phyloP scores from a whole-genome alignment of 2,797 vertebrate species.

The Hyperoplus lanceolatus region DNA sequence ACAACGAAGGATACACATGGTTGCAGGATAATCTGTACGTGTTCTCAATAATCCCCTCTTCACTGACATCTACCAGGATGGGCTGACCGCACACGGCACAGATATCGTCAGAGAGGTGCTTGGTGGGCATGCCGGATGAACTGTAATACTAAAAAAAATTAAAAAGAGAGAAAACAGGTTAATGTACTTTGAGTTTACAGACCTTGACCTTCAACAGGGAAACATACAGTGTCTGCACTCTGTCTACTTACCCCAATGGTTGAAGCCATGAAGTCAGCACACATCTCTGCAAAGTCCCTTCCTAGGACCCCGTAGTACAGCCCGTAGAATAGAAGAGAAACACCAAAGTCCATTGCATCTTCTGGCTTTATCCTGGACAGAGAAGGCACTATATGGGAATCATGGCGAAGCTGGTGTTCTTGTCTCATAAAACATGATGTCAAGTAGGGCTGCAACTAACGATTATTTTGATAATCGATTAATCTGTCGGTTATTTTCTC shows the following conservation, averaged over 20 bases:
- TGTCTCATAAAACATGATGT: neutral
- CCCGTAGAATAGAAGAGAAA: conserved; percentile 97
- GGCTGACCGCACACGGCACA: conserved; percentile 98
- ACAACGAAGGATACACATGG: conserved; percentile 94
- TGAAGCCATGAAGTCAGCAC: conserved; percentile 98
- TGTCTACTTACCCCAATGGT: conserved; percentile 92
- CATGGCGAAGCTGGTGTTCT: neutral
- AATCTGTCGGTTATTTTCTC: too few species aligned
- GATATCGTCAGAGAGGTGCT: conserved; percentile 96
- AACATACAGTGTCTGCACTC: neutral
- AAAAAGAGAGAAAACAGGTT: neutral
- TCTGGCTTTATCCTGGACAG: conserved; percentile 94
- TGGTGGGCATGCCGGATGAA: conserved; percentile 97
- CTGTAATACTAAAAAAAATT: conserved; percentile 92
- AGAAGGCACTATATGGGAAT: conserved; percentile 15
- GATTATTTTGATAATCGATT: too few species aligned
- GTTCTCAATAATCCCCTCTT: conserved; percentile 99
- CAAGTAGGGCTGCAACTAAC: too few species aligned
- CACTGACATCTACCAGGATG: conserved; percentile 96
- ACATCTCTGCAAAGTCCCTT: conserved; percentile 98
- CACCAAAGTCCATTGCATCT: conserved; percentile 98
- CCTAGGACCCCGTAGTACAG: conserved; percentile 98
- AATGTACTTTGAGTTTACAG: neutral
- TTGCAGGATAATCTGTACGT: conserved; percentile 97
- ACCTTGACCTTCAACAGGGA: neutral